These are phyloP conservation scores for Acipenser ruthenus DNA, from an alignment of 2,797 vertebrate genomes.

Conservation along the genomic window DNA sequence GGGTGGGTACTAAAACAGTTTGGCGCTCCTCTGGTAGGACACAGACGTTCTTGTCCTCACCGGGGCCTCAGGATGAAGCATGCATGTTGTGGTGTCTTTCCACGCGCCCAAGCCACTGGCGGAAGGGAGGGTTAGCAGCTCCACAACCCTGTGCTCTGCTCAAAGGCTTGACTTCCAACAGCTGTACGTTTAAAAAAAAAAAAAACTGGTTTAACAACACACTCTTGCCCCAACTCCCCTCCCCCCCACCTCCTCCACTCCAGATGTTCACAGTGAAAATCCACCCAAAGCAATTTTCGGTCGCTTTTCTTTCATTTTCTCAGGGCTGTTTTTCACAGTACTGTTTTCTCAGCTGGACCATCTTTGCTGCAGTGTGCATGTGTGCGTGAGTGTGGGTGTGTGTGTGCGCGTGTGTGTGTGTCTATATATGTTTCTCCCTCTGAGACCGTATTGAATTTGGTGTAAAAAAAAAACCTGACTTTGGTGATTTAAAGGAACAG, in stretches of 20 bases:
- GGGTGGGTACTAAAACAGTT: too few species aligned
- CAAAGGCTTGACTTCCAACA: conserved; percentile 16
- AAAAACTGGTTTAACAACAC: conserved; percentile 2
- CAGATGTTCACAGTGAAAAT: conserved; percentile 67
- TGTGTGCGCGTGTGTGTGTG: conserved; percentile 28
- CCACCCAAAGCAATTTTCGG: conserved; percentile 68
- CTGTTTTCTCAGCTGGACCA: conserved; percentile 78
- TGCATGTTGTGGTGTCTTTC: conserved; percentile 7
- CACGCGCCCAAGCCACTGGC: not conserved
- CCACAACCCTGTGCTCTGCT: not conserved
- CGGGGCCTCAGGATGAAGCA: not conserved
- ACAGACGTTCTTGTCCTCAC: not conserved
- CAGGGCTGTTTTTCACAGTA: conserved; percentile 72
- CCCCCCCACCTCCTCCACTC: conserved; percentile 16
- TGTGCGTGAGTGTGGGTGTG: conserved; percentile 14
- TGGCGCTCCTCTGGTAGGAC: too few species aligned
- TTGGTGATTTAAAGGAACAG: not conserved
- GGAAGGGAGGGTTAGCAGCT: not conserved
- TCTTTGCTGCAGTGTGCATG: conserved; percentile 60
- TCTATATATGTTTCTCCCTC: conserved; percentile 13
- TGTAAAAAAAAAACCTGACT: not conserved
- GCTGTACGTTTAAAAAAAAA: conserved; percentile 5
- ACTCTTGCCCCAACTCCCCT: not conserved
- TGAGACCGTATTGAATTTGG: not conserved
- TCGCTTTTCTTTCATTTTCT: conserved; percentile 71